Evolutionary conservation across 2,113 vertebrate genomes (phyloP).

Genomic region (Clupea harengus): DNA sequence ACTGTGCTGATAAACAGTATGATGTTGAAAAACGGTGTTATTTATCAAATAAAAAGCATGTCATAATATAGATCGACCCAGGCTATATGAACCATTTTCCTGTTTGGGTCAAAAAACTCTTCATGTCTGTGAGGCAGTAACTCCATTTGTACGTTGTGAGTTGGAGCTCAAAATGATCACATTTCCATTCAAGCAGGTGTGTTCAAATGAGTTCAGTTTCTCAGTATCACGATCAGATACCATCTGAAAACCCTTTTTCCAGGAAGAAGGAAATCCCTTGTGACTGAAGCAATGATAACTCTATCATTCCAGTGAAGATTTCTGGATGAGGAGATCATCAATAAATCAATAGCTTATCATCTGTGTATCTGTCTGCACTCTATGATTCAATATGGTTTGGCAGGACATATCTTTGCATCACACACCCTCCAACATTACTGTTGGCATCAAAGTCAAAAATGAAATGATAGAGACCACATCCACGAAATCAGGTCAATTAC

Average conservation of each 20-base stretch:
- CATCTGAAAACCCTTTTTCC: neutral
- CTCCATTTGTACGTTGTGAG: neutral
- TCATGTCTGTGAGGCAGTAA: neutral
- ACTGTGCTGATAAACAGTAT: neutral
- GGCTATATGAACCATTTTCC: neutral
- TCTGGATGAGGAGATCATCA: neutral
- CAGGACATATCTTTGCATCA: neutral
- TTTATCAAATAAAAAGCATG: slow-evolving; percentile 10
- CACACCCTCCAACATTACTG: neutral
- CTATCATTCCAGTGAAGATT: neutral
- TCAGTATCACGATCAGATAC: neutral
- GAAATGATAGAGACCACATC: neutral
- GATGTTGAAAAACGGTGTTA: neutral
- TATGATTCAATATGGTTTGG: neutral
- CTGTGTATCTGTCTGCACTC: too few relatives aligned
- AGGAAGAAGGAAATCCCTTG: neutral
- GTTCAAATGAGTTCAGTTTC: neutral
- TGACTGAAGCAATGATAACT: neutral
- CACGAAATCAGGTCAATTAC: slow-evolving; percentile 1
- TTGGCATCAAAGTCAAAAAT: slow-evolving; percentile 7
- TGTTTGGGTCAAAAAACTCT: neutral
- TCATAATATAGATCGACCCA: neutral
- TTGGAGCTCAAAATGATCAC: neutral
- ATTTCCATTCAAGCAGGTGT: neutral
- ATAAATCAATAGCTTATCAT: neutral